Evolutionary conservation across 2,888 invertebrate genomes (phyloP).

Genomic region (Xestia c-nigrum): DNA sequence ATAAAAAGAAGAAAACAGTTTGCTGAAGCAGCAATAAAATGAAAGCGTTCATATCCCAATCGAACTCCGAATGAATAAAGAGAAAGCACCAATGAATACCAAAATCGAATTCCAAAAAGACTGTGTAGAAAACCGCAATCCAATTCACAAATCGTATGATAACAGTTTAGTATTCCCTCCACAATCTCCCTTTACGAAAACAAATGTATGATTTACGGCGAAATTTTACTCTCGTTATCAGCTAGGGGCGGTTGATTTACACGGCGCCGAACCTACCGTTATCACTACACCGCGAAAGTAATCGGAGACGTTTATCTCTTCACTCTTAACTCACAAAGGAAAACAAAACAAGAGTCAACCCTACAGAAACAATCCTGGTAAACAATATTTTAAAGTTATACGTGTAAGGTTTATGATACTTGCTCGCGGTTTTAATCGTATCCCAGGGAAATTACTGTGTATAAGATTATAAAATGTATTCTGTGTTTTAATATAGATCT

Average conservation of each 20-base stretch:
- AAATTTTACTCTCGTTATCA: constrained; percentile 85
- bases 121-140: constrained; percentile 52
- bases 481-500: background rate
- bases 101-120: constrained; percentile 38
- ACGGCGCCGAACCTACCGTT: constrained; percentile 71
- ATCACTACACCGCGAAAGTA: constrained; percentile 75
- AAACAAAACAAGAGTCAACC: constrained; percentile 70
- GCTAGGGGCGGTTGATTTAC: constrained; percentile 87
- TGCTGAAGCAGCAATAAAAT: constrained; percentile 9
- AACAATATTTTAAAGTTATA: constrained; percentile 47
- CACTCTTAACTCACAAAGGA: constrained; percentile 65
- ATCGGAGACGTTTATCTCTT: constrained; percentile 76
- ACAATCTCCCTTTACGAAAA: constrained; percentile 78
- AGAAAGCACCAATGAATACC: constrained; percentile 27
- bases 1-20: background rate
- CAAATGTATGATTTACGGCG: constrained; percentile 87
- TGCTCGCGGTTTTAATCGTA: background rate
- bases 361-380: constrained; percentile 61
- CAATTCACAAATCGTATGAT: constrained; percentile 68
- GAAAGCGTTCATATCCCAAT: background rate
- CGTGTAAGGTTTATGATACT: background rate
- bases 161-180: constrained; percentile 75
- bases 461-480: background rate
- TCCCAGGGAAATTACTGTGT: background rate
- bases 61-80: constrained; percentile 5